These are phyloP conservation scores for Amazonetta brasiliensis DNA, from an alignment of 2,797 vertebrate genomes.

Conservation along the genomic window DNA sequence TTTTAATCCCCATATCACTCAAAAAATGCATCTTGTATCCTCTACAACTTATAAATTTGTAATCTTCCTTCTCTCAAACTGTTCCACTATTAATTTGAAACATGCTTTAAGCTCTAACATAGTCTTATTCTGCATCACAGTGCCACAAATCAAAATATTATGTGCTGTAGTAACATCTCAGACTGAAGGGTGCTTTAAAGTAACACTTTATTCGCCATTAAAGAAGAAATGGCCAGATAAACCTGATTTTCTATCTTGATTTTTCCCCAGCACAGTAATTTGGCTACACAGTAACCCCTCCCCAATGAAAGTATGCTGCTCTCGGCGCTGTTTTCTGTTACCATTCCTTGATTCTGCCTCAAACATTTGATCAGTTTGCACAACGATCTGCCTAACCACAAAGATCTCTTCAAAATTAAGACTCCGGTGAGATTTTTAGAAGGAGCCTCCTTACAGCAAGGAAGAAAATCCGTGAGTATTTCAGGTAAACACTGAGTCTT, in stretches of 20 bases:
- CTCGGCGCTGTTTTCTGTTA: background rate
- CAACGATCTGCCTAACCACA: fast-evolving
- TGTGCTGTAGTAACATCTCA: background rate
- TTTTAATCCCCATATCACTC: background rate
- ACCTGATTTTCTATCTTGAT: background rate
- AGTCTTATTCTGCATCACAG: background rate
- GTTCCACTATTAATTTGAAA: background rate
- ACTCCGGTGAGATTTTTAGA: background rate
- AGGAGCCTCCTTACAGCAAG: background rate
- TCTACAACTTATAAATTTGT: background rate
- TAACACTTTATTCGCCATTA: background rate
- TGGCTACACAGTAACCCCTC: background rate
- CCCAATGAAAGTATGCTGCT: background rate
- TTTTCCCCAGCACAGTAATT: background rate
- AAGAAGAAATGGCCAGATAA: background rate
- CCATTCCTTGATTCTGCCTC: background rate
- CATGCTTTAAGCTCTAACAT: background rate
- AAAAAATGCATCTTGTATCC: background rate
- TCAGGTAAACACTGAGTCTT: constrained; percentile 29
- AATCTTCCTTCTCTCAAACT: background rate
- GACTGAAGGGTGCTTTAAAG: background rate
- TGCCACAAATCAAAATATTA: background rate
- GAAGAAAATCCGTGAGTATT: background rate
- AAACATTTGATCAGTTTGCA: background rate
- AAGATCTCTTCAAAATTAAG: background rate